Base-by-base conservation (phyloP, 1,140 invertebrate species). In the Meloidogyne exigua region DNA sequence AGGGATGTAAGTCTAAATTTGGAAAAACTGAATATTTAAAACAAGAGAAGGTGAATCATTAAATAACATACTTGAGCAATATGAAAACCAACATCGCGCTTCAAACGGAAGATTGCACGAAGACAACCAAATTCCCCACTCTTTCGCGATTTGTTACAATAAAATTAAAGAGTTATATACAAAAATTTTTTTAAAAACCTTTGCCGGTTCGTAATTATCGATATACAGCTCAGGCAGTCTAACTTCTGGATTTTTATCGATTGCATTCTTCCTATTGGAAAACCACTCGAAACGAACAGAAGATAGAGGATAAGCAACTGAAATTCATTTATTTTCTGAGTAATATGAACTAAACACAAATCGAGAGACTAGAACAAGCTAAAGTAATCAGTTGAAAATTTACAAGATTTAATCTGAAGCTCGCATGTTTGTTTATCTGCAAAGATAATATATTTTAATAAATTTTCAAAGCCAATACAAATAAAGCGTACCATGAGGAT, bases 81-180 rank as follows among this genome's bases (percentile, higher is more conserved):
- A 87, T 94, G 93, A 85, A 94, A 93, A 15, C 93, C 93, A 26
- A 94, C 93, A 88, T 94, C 92, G n/a, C 93, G 90, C 84, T 94
- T 92, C 81, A 95, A 93, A 68, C 91, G 18, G 84, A 95, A 93
- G 85, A 92, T 92, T 0, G 93, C 90, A 18, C 90, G 88, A 12
- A 92, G 85, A 78, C 90, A 91, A 68, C 90, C 90, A 87, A 91
- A 91, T 80, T 91, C 90, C 12, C 91, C 85, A 21, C 82, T 83
- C 71, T 87, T 87, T 15, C 85, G 75, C 18, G 77, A 82, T 69
- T 76, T 73, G 73, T 86, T 85, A 68, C 85, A 86, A 11, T 69
- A 25, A 25, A 49, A 66, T 2, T 25, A 32, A 65, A 4, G 2
- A 25, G 3, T 65, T 5, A 13, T 11, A 36, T 32, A n/a, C n/a